Base-by-base conservation (phyloP, 1,140 invertebrate genomes). In the Aethina tumida region DNA sequence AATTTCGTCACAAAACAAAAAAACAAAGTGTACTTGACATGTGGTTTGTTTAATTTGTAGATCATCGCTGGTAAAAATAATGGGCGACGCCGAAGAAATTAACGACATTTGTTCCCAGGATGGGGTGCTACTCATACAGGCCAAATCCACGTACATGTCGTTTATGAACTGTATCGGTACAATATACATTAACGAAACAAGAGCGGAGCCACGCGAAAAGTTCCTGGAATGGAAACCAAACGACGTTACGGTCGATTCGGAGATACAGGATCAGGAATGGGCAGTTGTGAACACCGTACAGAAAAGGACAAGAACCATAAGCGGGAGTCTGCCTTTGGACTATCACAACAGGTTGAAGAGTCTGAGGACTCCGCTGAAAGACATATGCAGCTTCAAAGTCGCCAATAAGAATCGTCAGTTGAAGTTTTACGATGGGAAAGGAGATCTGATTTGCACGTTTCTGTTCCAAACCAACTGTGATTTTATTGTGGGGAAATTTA, bases 391-490 rank as follows among this genome's bases (percentile, higher is more conserved):
- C 18, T 79, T 84, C 50, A 69, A 72, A 45, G 64, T 81, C 6
- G 69, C 73, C 19, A 70, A 74, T 27, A 74, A 79, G 38, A 77
- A 73, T 21, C 74, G 80, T 31, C 73, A 80, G 32, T 63, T 87
- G 41, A 75, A 77, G 29, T 76, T 86, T 43, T 73, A 76, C 40
- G 76, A 77, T 6, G 77, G 81, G 51, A 79, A 84, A 54, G 78
- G 80, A 7, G 74, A 79, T 0, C 73, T 76, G 39, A 78, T 84
- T 46, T 81, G 80, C 42, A 79, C 80, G 9, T 79, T 87, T 52
- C 81, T 88, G 51, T 94, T 94, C 63, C 84, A 90, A 58, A 84
- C 81, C 6, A 88, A 88, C 47, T 84, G 83, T 5, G 80, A 86
- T 52, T 73, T 75, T 40, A 82, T 94, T 55, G 65, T 90, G 5